A percentile compares a stretch with the other conserved stretches of the same genome.
Conservation (phyloP, 2,888 invertebrate species). For the Ennomos quercinarius region DNA sequence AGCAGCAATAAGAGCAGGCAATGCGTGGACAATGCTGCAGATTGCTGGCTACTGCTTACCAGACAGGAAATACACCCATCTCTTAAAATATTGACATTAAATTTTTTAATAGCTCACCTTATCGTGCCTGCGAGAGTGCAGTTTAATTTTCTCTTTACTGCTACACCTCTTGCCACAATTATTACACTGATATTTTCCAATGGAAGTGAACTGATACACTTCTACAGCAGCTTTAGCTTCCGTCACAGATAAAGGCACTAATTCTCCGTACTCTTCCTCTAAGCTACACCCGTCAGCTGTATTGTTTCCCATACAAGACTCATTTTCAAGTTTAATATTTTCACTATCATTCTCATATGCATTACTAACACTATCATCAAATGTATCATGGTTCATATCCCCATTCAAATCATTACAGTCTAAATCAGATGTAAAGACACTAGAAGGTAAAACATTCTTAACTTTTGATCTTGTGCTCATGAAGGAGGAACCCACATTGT, state of each 20-base stretch:
- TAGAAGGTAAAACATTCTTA: neutral
- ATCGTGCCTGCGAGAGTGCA: slow-evolving; percentile 74
- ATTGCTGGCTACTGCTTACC: too few species aligned
- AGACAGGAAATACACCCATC: too few species aligned
- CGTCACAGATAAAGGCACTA: slow-evolving; percentile 63
- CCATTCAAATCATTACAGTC: slow-evolving; percentile 23
- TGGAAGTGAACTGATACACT: slow-evolving; percentile 61
- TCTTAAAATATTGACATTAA: too few species aligned
- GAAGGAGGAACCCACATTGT: neutral
- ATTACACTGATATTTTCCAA: slow-evolving; percentile 60
- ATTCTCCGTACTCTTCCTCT: slow-evolving; percentile 71
- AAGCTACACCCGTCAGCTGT: slow-evolving; percentile 62
- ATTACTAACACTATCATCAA: slow-evolving; percentile 35
- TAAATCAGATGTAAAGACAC: neutral
- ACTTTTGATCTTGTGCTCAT: neutral
- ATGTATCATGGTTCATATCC: slow-evolving; percentile 7
- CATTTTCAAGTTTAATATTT: slow-evolving; percentile 14
- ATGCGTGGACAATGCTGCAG: too few species aligned
- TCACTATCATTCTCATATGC: slow-evolving; percentile 27
- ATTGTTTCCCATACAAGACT: slow-evolving; percentile 34
- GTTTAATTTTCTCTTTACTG: slow-evolving; percentile 56
- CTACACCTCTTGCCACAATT: slow-evolving; percentile 62
- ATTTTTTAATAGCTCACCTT: slow-evolving; percentile 51
- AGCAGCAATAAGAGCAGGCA: too few species aligned
- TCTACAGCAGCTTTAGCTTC: slow-evolving; percentile 72